Evolutionary conservation across 2,113 vertebrate genomes (phyloP), one percentile per base, ranked within the genome.

Genomic region (Nycticorax nycticorax): DNA sequence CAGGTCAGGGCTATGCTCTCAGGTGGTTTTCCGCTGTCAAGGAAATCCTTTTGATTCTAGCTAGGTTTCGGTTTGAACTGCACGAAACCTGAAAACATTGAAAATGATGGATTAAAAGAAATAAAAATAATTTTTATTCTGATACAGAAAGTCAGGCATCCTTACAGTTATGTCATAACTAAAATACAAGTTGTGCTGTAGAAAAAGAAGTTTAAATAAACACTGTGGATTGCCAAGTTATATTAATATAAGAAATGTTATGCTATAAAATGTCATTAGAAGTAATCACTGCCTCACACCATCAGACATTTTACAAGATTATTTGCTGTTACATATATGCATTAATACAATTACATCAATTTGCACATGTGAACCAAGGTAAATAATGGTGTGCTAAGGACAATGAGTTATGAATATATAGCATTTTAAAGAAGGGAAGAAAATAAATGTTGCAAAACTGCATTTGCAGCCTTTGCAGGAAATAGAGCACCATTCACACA

Each of bases 381-480:
- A 81, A 94, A 67, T 89, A 92, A 96, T 82, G 35, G 62, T 68
- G 53, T 95, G 74, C 56, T 87, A 64, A 85, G 60, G 33, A 89
- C 43, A 68, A 3, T 63, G 64, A 79, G 39, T 91, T 85, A 87
- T 78, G 35, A 92, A 72, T 77, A 60, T 63, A 37, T 6, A 59
- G 32, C 43, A 59, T 78, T 94, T 93, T 89, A 82, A 94, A 85
- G 60, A 87, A 89, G 35, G 73, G 75, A 94, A 89, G 52, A 88
- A 89, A 87, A 91, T 75, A 81, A 78, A 87, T 92, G 30, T 43
- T 2, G 6, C 93, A 84, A 89, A 92, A 78, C 64, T 85, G 43
- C 33, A 75, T 94, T 94, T 94, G 33, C 93, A 95, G 60, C 64
- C 56, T 89, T 93, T 62, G 39, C 56, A 75, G 94, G 81, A 97